Conservation (phyloP, 2,888 invertebrate genomes). For the Caenorhabditis doughertyi region DNA sequence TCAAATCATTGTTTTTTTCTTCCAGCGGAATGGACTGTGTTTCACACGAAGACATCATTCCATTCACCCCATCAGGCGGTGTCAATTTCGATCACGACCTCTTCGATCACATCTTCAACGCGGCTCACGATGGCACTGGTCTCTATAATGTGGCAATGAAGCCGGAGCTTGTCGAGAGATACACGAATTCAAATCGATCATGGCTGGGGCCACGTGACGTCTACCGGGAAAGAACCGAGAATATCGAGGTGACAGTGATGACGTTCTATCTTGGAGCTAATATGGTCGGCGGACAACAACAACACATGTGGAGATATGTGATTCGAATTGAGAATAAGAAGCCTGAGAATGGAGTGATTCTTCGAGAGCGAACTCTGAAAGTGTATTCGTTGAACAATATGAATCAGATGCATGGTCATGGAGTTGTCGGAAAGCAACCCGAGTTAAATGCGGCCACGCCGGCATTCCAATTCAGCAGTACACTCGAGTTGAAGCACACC, state of each 20-base stretch:
- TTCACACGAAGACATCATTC: slow-evolving; percentile 96
- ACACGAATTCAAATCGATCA: slow-evolving; percentile 67
- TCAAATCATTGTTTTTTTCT: slow-evolving; percentile 29
- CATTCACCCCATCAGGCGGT: slow-evolving; percentile 91
- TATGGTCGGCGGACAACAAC: slow-evolving; percentile 79
- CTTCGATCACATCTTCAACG: slow-evolving; percentile 85
- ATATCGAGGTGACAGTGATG: slow-evolving; percentile 96
- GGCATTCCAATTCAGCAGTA: slow-evolving; percentile 78
- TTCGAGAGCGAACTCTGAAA: slow-evolving; percentile 72
- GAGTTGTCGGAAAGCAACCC: slow-evolving; percentile 76
- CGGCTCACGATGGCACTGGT: slow-evolving; percentile 36
- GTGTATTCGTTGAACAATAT: slow-evolving; percentile 77
- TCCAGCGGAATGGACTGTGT: slow-evolving; percentile 93
- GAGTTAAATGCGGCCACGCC: slow-evolving; percentile 72
- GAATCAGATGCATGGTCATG: slow-evolving; percentile 75
- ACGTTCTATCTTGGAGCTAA: slow-evolving; percentile 93
- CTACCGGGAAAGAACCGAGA: slow-evolving; percentile 92
- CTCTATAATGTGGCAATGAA: slow-evolving; percentile 62
- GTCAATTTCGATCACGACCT: slow-evolving; percentile 93
- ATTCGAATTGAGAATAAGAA: slow-evolving; percentile 85
- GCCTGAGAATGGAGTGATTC: slow-evolving; percentile 68
- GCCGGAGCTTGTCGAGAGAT: slow-evolving; percentile 70
- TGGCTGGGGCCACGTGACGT: slow-evolving; percentile 76
- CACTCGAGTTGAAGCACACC: slow-evolving; percentile 76
- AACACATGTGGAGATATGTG: slow-evolving; percentile 93